Evolutionary conservation across 53 echinoderm and acorn worm genomes (phyloP).

Genomic region (Arbacia lixula): DNA sequence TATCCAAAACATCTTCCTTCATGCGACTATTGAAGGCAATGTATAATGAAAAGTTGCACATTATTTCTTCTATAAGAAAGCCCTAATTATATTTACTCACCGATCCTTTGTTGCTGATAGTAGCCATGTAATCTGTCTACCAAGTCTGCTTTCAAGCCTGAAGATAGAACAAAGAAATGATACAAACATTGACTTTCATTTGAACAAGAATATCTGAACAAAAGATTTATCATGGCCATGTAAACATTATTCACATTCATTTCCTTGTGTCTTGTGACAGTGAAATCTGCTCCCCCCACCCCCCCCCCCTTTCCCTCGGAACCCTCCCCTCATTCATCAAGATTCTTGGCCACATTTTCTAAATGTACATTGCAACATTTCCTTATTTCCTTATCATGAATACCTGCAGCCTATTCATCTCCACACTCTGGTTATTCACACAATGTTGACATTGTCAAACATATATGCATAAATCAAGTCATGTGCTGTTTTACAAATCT

Average conservation of each 20-base stretch:
- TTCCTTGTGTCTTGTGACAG: neutral
- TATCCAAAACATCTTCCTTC: neutral
- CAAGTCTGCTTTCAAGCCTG: slow-evolving; percentile 75
- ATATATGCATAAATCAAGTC: too few species aligned
- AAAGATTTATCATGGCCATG: neutral
- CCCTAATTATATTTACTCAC: slow-evolving; percentile 52
- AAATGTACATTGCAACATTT: too few species aligned
- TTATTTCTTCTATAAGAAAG: neutral
- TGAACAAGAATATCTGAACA: neutral
- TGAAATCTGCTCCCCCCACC: too few species aligned
- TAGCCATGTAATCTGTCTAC: slow-evolving; percentile 74
- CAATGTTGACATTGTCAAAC: too few species aligned
- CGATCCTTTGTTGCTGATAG: slow-evolving; percentile 63
- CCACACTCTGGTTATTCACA: too few species aligned
- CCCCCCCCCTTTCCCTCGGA: too few species aligned
- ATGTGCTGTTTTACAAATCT: too few species aligned
- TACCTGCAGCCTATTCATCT: too few species aligned
- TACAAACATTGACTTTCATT: neutral
- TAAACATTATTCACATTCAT: neutral
- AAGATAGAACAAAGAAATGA: neutral
- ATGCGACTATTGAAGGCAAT: neutral
- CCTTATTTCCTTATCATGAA: too few species aligned
- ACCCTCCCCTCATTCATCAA: too few species aligned
- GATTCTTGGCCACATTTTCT: too few species aligned
- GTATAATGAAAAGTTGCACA: neutral